Percentiles rank a stretch among this genome's conserved stretches.
Evolutionary conservation across 53 echinoderm and acorn worm genomes (phyloP).

Genomic region (Antedon mediterranea): DNA sequence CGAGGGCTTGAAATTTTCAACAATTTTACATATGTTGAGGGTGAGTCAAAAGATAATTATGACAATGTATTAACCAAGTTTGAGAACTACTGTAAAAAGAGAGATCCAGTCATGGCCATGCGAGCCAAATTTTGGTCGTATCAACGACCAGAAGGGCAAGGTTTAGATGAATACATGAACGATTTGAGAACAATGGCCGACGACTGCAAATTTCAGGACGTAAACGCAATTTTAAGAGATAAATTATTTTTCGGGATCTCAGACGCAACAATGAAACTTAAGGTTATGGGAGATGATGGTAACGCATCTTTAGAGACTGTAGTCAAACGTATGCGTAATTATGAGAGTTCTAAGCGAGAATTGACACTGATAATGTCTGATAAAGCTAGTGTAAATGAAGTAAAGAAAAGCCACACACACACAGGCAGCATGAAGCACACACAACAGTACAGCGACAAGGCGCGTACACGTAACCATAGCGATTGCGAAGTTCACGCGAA

Average conservation of each 20-base stretch:
- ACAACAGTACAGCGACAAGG: no score
- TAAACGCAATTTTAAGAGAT: neutral
- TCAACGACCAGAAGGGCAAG: neutral
- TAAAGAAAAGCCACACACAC: neutral
- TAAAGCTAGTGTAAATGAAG: neutral
- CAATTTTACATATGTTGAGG: no score
- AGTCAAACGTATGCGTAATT: neutral
- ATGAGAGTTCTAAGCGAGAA: no score
- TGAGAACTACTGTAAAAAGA: neutral
- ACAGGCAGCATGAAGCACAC: no score
- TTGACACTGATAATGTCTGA: no score
- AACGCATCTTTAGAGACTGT: neutral
- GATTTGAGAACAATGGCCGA: neutral
- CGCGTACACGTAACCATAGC: neutral
- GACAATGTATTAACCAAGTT: neutral
- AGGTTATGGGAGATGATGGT: neutral
- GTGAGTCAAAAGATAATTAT: neutral
- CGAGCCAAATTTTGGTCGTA: neutral
- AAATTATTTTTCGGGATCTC: neutral
- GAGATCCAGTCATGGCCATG: neutral
- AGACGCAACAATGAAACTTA: neutral
- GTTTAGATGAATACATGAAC: neutral
- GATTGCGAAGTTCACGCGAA: neutral
- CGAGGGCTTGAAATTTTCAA: no score
- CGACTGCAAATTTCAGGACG: neutral